phyloP scores from a whole-genome alignment of 2,797 vertebrate genomes.

The Rhinophrynus dorsalis region DNA sequence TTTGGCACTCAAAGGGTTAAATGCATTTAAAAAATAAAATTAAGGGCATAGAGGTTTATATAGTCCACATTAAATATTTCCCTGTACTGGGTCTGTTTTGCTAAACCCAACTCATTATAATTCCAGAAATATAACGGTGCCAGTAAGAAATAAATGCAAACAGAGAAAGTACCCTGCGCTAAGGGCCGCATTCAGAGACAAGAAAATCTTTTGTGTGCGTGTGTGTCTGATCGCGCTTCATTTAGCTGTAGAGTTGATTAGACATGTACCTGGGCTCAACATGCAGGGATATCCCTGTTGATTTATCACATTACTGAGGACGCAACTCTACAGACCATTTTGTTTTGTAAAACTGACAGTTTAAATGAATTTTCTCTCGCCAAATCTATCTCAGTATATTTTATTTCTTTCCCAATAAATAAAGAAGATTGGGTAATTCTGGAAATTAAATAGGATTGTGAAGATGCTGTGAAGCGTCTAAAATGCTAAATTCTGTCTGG shows the following conservation, averaged over 20 bases:
- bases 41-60: too few relatives aligned
- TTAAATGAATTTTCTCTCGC: constrained; percentile 22
- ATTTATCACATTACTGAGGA: constrained; percentile 40
- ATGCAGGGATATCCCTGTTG: constrained; percentile 1
- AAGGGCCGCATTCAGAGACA: constrained; percentile 36
- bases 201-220: background rate
- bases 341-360: constrained; percentile 33
- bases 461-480: constrained; percentile 3
- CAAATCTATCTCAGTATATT: constrained; percentile 35
- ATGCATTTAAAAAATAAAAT: too few relatives aligned
- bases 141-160: constrained; percentile 2
- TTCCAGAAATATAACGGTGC: background rate
- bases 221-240: constrained; percentile 1
- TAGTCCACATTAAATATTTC: too few relatives aligned
- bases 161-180: constrained; percentile 29
- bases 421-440: constrained; percentile 40
- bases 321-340: constrained; percentile 12
- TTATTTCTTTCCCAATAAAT: constrained; percentile 31
- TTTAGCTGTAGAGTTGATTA: constrained; percentile 40
- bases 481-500: constrained; percentile 13
- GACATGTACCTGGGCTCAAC: background rate
- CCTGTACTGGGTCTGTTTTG: too few relatives aligned
- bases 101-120: constrained; percentile 24
- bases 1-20: too few relatives aligned
- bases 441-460: constrained; percentile 37